Percentiles rank a stretch among this genome's conserved stretches.
phyloP scores from a whole-genome alignment of 2,797 vertebrate genomes.

The Anguilla anguilla region DNA sequence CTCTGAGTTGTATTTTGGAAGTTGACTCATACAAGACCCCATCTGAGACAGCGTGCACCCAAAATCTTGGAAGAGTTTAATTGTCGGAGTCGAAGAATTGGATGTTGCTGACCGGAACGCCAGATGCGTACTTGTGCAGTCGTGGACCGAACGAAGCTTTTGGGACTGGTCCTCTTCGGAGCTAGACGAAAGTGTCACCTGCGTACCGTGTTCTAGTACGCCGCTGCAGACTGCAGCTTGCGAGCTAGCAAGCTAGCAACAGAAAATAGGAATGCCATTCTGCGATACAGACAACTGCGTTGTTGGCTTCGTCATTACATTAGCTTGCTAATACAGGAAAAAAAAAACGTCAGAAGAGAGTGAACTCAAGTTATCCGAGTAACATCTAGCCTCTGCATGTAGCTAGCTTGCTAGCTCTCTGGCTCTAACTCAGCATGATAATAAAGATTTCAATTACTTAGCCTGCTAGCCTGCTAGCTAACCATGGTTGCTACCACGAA shows the following conservation, averaged over 20 bases:
- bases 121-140: slow-evolving; percentile 25
- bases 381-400: slow-evolving; percentile 19
- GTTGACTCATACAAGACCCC: neutral
- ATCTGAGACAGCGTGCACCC: neutral
- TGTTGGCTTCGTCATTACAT: slow-evolving; percentile 15
- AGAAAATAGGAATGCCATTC: slow-evolving; percentile 15
- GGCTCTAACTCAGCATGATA: slow-evolving; percentile 48
- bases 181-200: slow-evolving; percentile 37
- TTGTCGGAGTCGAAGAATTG: slow-evolving; percentile 6
- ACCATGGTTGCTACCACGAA: slow-evolving; percentile 26
- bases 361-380: slow-evolving; percentile 24
- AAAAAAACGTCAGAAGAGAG: slow-evolving; percentile 2
- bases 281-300: slow-evolving; percentile 13
- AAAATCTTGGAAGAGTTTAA: neutral
- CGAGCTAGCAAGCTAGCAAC: slow-evolving; percentile 10
- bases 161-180: slow-evolving; percentile 55
- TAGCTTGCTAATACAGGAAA: slow-evolving; percentile 2
- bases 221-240: neutral
- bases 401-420: neutral
- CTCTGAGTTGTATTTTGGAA: neutral
- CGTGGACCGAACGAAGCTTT: slow-evolving; percentile 61
- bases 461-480: slow-evolving; percentile 30
- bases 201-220: slow-evolving; percentile 19
- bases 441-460: slow-evolving; percentile 48
- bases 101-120: slow-evolving; percentile 23